Conservation (phyloP, 2,888 invertebrate genomes). For the Eudasyphora cyanicolor region DNA sequence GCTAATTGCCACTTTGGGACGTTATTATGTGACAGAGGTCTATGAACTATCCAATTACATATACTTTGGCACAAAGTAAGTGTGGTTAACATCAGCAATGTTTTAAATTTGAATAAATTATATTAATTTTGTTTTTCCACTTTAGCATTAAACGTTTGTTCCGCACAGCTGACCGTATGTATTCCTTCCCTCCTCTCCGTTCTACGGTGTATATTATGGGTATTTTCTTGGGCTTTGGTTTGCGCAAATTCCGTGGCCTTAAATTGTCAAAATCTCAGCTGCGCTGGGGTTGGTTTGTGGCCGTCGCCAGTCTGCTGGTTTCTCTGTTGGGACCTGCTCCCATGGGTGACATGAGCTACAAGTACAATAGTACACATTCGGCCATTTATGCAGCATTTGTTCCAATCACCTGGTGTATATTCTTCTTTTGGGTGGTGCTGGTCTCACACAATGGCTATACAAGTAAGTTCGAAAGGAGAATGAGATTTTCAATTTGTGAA, state of each 20-base stretch:
- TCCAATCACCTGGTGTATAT: conserved; percentile 85
- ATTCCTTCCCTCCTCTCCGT: conserved; percentile 85
- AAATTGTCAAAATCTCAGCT: conserved; percentile 80
- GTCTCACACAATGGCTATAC: conserved; percentile 83
- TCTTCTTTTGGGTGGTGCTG: conserved; percentile 86
- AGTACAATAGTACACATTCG: conserved; percentile 84
- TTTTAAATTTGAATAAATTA: neutral
- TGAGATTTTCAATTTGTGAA: neutral
- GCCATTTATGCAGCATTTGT: conserved; percentile 86
- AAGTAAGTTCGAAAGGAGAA: conserved; percentile 78
- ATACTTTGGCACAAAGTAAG: conserved; percentile 86
- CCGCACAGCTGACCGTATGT: conserved; percentile 86
- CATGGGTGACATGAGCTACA: conserved; percentile 84
- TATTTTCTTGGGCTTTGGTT: conserved; percentile 83
- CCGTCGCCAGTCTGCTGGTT: conserved; percentile 81
- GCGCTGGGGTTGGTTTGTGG: conserved; percentile 82
- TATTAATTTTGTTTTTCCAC: conserved; percentile 61
- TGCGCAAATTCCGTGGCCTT: conserved; percentile 80
- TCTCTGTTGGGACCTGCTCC: conserved; percentile 84
- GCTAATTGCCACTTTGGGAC: conserved; percentile 82
- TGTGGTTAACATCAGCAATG: conserved; percentile 68
- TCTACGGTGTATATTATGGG: conserved; percentile 86
- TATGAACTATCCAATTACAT: conserved; percentile 84
- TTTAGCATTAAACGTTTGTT: conserved; percentile 84
- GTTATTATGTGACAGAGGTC: conserved; percentile 84